Evolutionary conservation across 2,113 vertebrate species (phyloP).

Genomic region (Solea senegalensis): DNA sequence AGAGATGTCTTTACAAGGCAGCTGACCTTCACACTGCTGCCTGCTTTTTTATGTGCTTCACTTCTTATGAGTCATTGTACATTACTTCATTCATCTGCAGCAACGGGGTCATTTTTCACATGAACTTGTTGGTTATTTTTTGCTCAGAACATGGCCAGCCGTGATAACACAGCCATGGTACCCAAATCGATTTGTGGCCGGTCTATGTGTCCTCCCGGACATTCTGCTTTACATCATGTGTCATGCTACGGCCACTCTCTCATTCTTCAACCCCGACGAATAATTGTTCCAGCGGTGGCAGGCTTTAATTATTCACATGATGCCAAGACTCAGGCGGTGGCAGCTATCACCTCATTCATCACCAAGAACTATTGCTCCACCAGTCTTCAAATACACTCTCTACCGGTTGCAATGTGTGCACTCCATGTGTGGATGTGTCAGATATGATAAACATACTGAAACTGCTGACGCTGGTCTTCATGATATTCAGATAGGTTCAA

Average conservation of each 20-base stretch:
- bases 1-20: conserved; percentile 10
- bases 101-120: background rate
- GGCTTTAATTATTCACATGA: conserved; percentile 81
- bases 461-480: conserved; percentile 74
- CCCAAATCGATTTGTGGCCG: conserved; percentile 55
- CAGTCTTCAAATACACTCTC: conserved; percentile 52
- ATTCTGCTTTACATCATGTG: conserved; percentile 47
- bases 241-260: conserved; percentile 47
- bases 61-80: conserved; percentile 1
- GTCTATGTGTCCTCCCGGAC: background rate
- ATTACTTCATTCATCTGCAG: background rate
- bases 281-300: conserved; percentile 78
- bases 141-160: conserved; percentile 17
- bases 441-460: conserved; percentile 70
- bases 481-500: conserved; percentile 67
- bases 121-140: conserved; percentile 24
- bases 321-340: conserved; percentile 67
- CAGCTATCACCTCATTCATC: conserved; percentile 75
- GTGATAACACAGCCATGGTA: background rate
- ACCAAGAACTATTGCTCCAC: conserved; percentile 64
- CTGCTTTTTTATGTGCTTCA: background rate
- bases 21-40: conserved; percentile 15
- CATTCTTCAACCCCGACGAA: conserved; percentile 67
- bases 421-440: conserved; percentile 3
- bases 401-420: conserved; percentile 16